Conservation (phyloP, 1,140 invertebrate species). For the Sinonovacula constricta region DNA sequence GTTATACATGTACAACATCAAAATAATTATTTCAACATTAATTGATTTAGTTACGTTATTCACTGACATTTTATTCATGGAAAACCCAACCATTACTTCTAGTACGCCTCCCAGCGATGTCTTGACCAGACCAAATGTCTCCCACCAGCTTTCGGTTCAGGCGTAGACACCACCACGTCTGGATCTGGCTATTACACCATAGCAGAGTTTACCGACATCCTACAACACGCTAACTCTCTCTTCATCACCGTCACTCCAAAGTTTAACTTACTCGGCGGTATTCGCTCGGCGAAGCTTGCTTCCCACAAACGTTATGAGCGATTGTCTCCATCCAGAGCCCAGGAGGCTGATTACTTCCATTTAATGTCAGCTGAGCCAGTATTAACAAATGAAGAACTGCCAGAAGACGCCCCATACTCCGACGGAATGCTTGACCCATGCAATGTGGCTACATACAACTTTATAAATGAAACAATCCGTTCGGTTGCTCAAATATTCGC, state of each 20-base stretch:
- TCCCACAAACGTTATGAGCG: neutral
- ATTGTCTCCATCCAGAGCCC: neutral
- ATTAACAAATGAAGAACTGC: too few species aligned
- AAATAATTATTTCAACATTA: too few species aligned
- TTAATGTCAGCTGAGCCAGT: neutral
- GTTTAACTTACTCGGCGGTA: constrained; percentile 25
- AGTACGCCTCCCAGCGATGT: constrained; percentile 22
- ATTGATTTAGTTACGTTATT: too few species aligned
- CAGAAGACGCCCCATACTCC: neutral
- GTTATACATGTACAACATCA: too few species aligned
- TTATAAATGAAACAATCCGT: neutral
- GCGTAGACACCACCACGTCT: neutral
- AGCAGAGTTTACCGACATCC: neutral
- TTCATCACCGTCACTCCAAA: constrained; percentile 18
- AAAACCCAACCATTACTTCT: neutral
- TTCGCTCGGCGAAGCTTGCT: constrained; percentile 14
- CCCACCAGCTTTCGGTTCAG: constrained; percentile 1
- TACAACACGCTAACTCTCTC: neutral
- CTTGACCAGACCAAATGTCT: neutral
- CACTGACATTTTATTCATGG: too few species aligned
- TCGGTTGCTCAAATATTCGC: neutral
- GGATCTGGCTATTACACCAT: neutral
- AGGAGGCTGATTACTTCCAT: neutral
- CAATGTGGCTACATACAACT: neutral
- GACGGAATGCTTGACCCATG: constrained; percentile 22